phyloP scores from a whole-genome alignment of 2,797 vertebrate genomes.

The Pantherophis vulpinus region DNA sequence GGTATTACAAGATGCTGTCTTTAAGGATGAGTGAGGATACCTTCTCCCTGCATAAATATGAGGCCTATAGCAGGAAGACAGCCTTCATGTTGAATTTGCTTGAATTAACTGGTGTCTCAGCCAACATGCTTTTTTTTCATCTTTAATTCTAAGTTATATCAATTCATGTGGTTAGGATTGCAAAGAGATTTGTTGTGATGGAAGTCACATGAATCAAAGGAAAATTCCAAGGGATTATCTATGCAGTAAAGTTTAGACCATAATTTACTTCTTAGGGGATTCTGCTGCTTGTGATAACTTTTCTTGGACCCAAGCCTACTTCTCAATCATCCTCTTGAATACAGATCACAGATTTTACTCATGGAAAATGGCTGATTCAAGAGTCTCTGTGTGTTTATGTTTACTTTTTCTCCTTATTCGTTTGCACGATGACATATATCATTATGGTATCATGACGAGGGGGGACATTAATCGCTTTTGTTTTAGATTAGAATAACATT shows the following conservation, averaged over 20 bases:
- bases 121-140: slow-evolving; percentile 9
- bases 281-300: slow-evolving; percentile 15
- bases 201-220: slow-evolving; percentile 18
- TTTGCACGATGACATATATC: slow-evolving; percentile 17
- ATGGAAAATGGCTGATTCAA: slow-evolving; percentile 20
- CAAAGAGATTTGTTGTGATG: slow-evolving; percentile 6
- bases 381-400: background rate
- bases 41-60: no score
- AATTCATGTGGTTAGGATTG: slow-evolving; percentile 5
- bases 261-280: slow-evolving; percentile 11
- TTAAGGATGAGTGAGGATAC: background rate
- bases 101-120: slow-evolving; percentile 19
- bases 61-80: background rate
- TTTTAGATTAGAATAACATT: slow-evolving; percentile 29
- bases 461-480: background rate
- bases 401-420: background rate
- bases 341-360: slow-evolving; percentile 31
- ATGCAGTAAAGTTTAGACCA: slow-evolving; percentile 9
- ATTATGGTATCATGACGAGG: slow-evolving; percentile 11
- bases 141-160: slow-evolving; percentile 22
- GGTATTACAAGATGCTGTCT: background rate
- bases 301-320: slow-evolving; percentile 26
- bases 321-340: slow-evolving; percentile 33
- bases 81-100: slow-evolving; percentile 3
- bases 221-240: slow-evolving; percentile 33